These are phyloP conservation scores for Sebastes aleutianus DNA, from an alignment of 2,797 vertebrate genomes.

Conservation along the genomic window DNA sequence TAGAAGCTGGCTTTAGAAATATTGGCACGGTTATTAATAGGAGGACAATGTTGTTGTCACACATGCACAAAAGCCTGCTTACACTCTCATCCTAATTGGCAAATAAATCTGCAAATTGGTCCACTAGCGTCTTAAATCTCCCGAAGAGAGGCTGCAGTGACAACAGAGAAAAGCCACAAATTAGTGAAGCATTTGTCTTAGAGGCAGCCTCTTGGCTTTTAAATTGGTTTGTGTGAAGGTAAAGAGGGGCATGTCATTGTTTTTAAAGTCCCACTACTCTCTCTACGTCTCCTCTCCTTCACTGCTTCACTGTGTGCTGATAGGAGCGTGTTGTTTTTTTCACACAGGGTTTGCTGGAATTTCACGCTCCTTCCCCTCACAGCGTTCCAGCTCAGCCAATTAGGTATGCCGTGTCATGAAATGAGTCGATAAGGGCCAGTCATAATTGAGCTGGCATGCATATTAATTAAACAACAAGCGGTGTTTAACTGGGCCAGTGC, in stretches of 20 bases:
- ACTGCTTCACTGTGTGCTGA: not conserved
- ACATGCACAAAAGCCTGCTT: slow-evolving; percentile 26
- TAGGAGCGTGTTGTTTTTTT: slow-evolving; percentile 18
- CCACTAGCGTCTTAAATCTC: slow-evolving; percentile 23
- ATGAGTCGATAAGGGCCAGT: slow-evolving; percentile 67
- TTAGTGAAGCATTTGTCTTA: slow-evolving; percentile 29
- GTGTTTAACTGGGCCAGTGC: slow-evolving; percentile 64
- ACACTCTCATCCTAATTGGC: slow-evolving; percentile 26
- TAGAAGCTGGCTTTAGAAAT: slow-evolving; percentile 38
- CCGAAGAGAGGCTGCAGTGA: slow-evolving; percentile 9
- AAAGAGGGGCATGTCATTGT: slow-evolving; percentile 26
- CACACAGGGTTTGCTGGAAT: slow-evolving; percentile 22
- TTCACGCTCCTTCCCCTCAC: slow-evolving; percentile 41
- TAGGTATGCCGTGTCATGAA: slow-evolving; percentile 66
- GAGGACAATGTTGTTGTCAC: slow-evolving; percentile 21
- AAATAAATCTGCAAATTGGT: slow-evolving; percentile 39
- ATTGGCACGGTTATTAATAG: slow-evolving; percentile 33
- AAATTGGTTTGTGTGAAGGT: slow-evolving; percentile 20
- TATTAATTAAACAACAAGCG: slow-evolving; percentile 74
- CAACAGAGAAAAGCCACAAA: slow-evolving; percentile 22
- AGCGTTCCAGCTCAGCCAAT: slow-evolving; percentile 57
- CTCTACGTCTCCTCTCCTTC: not conserved
- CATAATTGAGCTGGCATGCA: slow-evolving; percentile 73
- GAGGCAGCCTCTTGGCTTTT: slow-evolving; percentile 5
- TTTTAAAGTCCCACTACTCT: slow-evolving; percentile 11